phyloP scores from a whole-genome alignment of 1,140 invertebrate genomes.

The Eriosoma lanigerum region DNA sequence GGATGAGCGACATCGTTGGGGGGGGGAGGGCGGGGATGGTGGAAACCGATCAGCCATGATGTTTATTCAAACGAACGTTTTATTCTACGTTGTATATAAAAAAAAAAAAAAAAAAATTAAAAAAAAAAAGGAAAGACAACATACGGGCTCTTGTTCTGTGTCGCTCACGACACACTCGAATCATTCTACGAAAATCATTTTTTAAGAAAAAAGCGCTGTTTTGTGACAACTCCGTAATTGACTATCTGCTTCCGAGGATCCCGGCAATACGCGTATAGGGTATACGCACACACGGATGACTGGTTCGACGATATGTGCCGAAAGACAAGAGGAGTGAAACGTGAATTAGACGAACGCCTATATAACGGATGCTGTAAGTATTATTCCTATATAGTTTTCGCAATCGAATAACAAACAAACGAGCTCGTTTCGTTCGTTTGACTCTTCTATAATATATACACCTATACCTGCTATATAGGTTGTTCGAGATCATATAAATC shows the following conservation, averaged over 20 bases:
- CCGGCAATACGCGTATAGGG: slow-evolving; percentile 1
- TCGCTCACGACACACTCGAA: not conserved
- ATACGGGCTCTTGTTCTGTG: not conserved
- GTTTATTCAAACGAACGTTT: slow-evolving; percentile 49
- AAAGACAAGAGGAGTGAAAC: slow-evolving; percentile 14
- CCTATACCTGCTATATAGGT: no score
- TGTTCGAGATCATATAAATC: not conserved
- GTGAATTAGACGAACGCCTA: slow-evolving; percentile 13
- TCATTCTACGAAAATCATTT: no score
- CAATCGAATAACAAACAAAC: not conserved
- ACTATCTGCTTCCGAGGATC: not conserved
- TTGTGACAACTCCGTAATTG: slow-evolving; percentile 45
- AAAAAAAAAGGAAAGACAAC: not conserved
- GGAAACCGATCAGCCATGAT: slow-evolving; percentile 46
- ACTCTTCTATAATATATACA: not conserved
- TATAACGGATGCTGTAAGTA: slow-evolving; percentile 1
- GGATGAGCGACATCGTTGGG: no score
- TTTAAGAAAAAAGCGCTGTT: slow-evolving; percentile 6
- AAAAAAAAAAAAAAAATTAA: not conserved
- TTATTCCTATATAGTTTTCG: no score
- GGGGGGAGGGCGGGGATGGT: not conserved
- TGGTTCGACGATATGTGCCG: slow-evolving; percentile 10
- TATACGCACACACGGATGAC: slow-evolving; percentile 1
- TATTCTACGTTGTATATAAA: slow-evolving; percentile 11
- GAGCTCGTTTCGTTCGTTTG: not conserved